These are phyloP conservation scores for Podiceps cristatus DNA, from an alignment of 2,113 vertebrate genomes.

Conservation along the genomic window DNA sequence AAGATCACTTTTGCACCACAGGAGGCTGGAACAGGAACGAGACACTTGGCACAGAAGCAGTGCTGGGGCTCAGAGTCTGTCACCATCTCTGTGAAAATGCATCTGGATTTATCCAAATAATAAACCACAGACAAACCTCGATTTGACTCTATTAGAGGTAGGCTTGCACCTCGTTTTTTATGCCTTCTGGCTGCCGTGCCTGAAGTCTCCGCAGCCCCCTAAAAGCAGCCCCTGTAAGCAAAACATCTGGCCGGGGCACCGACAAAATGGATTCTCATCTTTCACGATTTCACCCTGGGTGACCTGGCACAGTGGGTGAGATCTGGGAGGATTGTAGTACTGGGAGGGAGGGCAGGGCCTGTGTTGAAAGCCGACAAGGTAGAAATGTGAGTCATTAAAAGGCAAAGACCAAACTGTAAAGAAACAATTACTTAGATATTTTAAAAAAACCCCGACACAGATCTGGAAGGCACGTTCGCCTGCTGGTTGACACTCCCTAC, in stretches of 20 bases:
- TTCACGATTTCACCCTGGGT: conserved; percentile 30
- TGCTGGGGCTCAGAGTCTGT: not conserved
- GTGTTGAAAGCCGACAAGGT: conserved; percentile 60
- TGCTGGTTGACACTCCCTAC: conserved; percentile 47
- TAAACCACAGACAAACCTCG: not conserved
- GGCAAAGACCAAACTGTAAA: conserved; percentile 39
- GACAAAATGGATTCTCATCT: not conserved
- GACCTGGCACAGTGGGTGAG: conserved; percentile 53
- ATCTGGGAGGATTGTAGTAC: conserved; percentile 36
- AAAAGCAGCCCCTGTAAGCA: not conserved
- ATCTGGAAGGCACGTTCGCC: conserved; percentile 54
- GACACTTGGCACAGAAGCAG: not conserved
- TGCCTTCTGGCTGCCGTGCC: not conserved
- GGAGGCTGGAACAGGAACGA: not conserved
- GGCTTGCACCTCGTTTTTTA: not conserved
- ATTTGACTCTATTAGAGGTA: not conserved
- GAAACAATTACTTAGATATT: conserved; percentile 46
- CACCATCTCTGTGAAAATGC: not conserved
- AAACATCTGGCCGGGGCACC: not conserved
- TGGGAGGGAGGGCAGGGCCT: conserved; percentile 45
- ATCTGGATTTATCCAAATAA: not conserved
- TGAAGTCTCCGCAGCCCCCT: not conserved
- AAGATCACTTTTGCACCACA: not conserved
- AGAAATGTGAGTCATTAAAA: conserved; percentile 52
- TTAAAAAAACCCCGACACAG: not conserved